Evolutionary conservation across 2,888 invertebrate species (phyloP).

Genomic region (Sphaerophoria taeniata): DNA sequence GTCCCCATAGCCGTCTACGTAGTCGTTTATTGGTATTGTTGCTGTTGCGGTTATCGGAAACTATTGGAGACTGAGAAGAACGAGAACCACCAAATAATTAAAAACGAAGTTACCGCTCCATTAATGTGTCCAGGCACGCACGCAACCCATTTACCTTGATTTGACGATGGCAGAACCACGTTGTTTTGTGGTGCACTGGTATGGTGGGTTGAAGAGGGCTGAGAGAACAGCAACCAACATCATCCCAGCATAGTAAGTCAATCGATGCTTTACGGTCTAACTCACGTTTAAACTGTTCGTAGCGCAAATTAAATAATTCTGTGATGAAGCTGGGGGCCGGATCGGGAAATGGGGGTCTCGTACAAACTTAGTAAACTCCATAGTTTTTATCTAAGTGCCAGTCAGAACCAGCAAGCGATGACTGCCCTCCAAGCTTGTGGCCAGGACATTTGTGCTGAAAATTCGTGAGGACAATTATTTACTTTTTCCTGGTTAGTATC

Average conservation of each 20-base stretch:
- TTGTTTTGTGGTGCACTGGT: not conserved
- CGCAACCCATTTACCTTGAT: constrained; percentile 64
- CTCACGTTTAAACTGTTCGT: constrained; percentile 67
- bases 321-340: not conserved
- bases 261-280: constrained; percentile 53
- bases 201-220: not conserved
- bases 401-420: not conserved
- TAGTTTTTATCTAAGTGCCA: constrained; percentile 31
- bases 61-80: constrained; percentile 41
- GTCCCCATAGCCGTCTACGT: not conserved
- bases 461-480: constrained; percentile 69
- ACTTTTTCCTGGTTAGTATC: constrained; percentile 50
- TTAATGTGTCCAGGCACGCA: constrained; percentile 71
- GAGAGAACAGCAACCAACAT: not conserved
- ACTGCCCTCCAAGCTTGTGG: constrained; percentile 7
- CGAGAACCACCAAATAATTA: constrained; percentile 65
- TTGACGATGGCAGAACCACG: constrained; percentile 31
- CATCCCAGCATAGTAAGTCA: constrained; percentile 34
- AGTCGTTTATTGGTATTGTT: not conserved
- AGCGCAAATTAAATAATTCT: constrained; percentile 68
- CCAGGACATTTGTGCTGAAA: constrained; percentile 45
- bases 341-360: not conserved
- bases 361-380: not conserved
- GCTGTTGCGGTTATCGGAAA: constrained; percentile 52
- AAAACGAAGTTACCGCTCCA: constrained; percentile 71